These are phyloP conservation scores for Epistrophella euchroma DNA, from an alignment of 2,888 invertebrate genomes.

Conservation along the genomic window DNA sequence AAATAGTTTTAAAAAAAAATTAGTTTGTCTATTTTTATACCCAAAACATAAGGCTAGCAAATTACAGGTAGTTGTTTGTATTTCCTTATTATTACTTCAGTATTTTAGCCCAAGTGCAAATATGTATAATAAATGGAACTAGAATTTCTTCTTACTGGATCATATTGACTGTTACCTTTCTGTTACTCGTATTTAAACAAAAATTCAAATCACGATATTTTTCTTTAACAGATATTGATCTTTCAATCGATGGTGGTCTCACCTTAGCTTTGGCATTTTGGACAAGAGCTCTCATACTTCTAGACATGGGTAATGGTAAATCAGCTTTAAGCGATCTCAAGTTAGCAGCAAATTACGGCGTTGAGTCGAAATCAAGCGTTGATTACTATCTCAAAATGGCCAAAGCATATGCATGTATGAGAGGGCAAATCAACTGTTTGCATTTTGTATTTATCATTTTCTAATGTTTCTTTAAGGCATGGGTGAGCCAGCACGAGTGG, in stretches of 20 bases:
- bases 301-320: slow-evolving; percentile 85
- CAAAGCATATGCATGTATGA: slow-evolving; percentile 86
- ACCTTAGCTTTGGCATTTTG: slow-evolving; percentile 88
- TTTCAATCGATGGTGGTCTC: slow-evolving; percentile 86
- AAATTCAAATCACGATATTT: no score
- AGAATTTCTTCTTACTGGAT: no score
- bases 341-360: slow-evolving; percentile 86
- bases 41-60: no score
- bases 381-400: slow-evolving; percentile 90
- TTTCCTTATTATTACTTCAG: no score
- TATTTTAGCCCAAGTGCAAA: no score
- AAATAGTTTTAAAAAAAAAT: no score
- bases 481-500: slow-evolving; percentile 86
- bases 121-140: no score
- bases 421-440: background rate
- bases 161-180: no score
- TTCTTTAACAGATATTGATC: slow-evolving; percentile 83
- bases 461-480: slow-evolving; percentile 84
- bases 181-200: no score
- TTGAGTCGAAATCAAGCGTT: slow-evolving; percentile 87
- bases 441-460: background rate
- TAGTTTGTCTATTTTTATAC: no score
- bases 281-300: slow-evolving; percentile 87
- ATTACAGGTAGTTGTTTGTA: no score
- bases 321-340: slow-evolving; percentile 89